Base-by-base conservation (phyloP, 2,888 invertebrate species). In the Hypolimnas misippus region DNA sequence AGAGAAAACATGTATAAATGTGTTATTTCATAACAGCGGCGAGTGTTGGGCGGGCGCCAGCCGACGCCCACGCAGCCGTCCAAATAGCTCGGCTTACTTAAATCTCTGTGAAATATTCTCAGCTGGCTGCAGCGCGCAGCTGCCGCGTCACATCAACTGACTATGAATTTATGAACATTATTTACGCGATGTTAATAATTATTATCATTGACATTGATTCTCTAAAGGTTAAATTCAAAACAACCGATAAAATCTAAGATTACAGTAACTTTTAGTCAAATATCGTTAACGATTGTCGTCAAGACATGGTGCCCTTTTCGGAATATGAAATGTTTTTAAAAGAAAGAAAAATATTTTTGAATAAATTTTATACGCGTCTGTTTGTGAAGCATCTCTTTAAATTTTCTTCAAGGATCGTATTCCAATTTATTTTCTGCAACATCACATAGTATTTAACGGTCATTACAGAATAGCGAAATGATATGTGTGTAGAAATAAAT, bases 21-120 rank as follows among this genome's bases (percentile, higher is more conserved):
- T 35, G 53, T 49, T 58, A 60, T 62, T 51, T 56, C 56, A 64
- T 67, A 60, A 63, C 60, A 63, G 59, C 54, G 58, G 49, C 54
- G 42, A 33, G 35, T 49, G 17, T 66, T 67, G 69, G 69, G 53
- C 14, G 31, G 12, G 12, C 14, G 65, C 67, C 65, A 67, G 53
- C 33, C 31, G 29, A 14, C 49, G 29, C 49, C 49, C 49, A 14
- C 49, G 14, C 29, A 29, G 35, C 33, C 29, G 60, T 63, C 38
- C 57, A 63, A 65, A 67, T 69, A 69, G 53, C 60, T 16, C 31
- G 16, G 38, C 55, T 46, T 59, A 56, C 57, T 54, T 33, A 44
- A 21, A 46, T 16, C 31, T 33, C 42, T 16, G 16, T 42, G 25
- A 51, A 51, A 31, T 50, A 38, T 50, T 31, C 17, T 10, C 33